Evolutionary conservation across 2,113 vertebrate species (phyloP).

Genomic region (Sinocyclocheilus rhinocerous): DNA sequence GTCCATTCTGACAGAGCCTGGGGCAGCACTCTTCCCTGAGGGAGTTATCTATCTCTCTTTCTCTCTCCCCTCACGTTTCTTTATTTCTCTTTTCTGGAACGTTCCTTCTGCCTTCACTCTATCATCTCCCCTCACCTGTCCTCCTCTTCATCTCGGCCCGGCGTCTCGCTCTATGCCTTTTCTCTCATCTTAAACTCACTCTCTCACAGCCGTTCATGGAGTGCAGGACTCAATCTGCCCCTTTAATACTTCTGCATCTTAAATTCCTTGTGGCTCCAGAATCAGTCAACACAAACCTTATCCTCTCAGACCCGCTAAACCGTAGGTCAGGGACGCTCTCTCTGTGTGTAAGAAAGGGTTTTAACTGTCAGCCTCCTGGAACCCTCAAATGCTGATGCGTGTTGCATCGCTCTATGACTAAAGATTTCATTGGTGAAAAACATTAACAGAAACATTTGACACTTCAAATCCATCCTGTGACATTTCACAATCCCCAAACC

Average conservation of each 20-base stretch:
- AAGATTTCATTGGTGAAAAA: not conserved
- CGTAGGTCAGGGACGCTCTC: not conserved
- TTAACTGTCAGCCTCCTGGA: not conserved
- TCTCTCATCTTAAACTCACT: not conserved
- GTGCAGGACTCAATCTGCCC: not conserved
- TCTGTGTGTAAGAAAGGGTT: not conserved
- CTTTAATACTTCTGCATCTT: not conserved
- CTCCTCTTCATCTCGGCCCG: not conserved
- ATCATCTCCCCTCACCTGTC: slow-evolving; percentile 22
- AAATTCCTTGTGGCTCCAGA: not conserved
- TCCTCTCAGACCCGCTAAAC: not conserved
- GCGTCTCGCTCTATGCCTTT: not conserved
- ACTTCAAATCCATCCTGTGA: too few species aligned
- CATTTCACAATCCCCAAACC: too few species aligned
- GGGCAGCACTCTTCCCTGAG: slow-evolving; percentile 61
- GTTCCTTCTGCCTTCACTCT: slow-evolving; percentile 20
- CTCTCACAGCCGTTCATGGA: not conserved
- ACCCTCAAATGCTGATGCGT: not conserved
- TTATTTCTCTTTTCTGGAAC: slow-evolving; percentile 29
- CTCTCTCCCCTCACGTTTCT: slow-evolving; percentile 47
- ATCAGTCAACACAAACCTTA: slow-evolving; percentile 16
- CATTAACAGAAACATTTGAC: too few species aligned
- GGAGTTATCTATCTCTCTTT: slow-evolving; percentile 56
- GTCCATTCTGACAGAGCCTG: slow-evolving; percentile 71
- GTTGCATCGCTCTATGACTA: not conserved